These are phyloP conservation scores for Subacronicta megacephala DNA, from an alignment of 2,888 invertebrate genomes.

Conservation along the genomic window DNA sequence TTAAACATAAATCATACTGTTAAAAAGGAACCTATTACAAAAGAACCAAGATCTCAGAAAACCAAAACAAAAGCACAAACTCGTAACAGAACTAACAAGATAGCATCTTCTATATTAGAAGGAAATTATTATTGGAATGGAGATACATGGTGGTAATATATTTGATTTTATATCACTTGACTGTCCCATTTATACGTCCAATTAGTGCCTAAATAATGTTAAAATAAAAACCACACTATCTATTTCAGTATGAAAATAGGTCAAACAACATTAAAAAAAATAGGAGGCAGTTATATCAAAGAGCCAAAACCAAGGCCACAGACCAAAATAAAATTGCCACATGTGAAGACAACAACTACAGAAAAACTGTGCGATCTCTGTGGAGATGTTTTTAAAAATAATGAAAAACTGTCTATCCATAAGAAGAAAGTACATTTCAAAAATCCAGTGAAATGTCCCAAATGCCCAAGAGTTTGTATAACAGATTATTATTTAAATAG, in stretches of 20 bases:
- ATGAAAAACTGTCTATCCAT: constrained; percentile 71
- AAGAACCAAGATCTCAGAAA: constrained; percentile 41
- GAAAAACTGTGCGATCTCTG: constrained; percentile 80
- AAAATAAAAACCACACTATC: not conserved
- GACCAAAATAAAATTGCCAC: constrained; percentile 54
- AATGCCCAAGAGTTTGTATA: constrained; percentile 72
- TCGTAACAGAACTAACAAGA: constrained; percentile 65
- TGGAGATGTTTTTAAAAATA: constrained; percentile 73
- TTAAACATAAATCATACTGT: constrained; percentile 46
- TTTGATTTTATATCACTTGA: constrained; percentile 17
- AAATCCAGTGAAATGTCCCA: constrained; percentile 71
- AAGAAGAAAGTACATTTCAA: constrained; percentile 71
- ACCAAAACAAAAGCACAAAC: constrained; percentile 43
- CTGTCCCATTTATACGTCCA: not conserved
- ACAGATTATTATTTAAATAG: constrained; percentile 73
- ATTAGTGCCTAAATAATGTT: not conserved
- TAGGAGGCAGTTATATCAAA: constrained; percentile 15
- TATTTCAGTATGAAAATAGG: constrained; percentile 69
- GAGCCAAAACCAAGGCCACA: constrained; percentile 48
- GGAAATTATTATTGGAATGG: constrained; percentile 81
- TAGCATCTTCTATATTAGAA: constrained; percentile 81
- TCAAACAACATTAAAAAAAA: constrained; percentile 50
- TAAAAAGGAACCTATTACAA: constrained; percentile 49
- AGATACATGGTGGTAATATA: constrained; percentile 80
- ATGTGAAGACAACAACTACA: constrained; percentile 48